Conservation (phyloP, 1,140 invertebrate genomes). For the Drosophila sucinea region DNA sequence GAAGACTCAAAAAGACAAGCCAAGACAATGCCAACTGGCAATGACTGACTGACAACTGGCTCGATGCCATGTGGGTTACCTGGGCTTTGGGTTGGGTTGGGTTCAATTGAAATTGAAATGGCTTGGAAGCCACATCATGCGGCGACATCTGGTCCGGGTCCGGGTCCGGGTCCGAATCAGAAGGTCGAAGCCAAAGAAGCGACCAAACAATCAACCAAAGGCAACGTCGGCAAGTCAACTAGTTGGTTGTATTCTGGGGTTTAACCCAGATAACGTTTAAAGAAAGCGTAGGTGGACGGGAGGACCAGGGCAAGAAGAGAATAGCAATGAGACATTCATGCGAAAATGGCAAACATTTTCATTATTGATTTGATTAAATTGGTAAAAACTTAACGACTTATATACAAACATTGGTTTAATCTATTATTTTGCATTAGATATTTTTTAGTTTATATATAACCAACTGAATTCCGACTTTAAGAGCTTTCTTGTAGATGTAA, state of each 20-base stretch:
- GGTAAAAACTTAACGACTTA: neutral
- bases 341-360: conserved; percentile 2
- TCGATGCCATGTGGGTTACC: conserved; percentile 73
- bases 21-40: conserved; percentile 50
- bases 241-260: conserved; percentile 36
- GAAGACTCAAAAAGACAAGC: conserved; percentile 20
- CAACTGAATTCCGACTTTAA: no score
- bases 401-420: neutral
- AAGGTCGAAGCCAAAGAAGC: conserved; percentile 54
- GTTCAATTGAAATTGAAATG: conserved; percentile 20
- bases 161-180: conserved; percentile 7
- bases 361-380: conserved; percentile 5
- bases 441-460: no score
- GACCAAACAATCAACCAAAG: conserved; percentile 52
- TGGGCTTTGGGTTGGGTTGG: conserved; percentile 10
- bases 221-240: conserved; percentile 50
- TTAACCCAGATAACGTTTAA: conserved; percentile 21
- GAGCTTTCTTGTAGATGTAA: no score
- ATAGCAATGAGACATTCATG: neutral
- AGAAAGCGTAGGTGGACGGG: neutral
- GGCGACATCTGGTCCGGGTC: conserved; percentile 28
- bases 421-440: neutral
- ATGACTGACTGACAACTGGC: conserved; percentile 44
- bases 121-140: conserved; percentile 49
- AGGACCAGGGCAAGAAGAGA: neutral